Base-by-base conservation (phyloP, 2,888 invertebrate species). In the Phymatocera aterrima region DNA sequence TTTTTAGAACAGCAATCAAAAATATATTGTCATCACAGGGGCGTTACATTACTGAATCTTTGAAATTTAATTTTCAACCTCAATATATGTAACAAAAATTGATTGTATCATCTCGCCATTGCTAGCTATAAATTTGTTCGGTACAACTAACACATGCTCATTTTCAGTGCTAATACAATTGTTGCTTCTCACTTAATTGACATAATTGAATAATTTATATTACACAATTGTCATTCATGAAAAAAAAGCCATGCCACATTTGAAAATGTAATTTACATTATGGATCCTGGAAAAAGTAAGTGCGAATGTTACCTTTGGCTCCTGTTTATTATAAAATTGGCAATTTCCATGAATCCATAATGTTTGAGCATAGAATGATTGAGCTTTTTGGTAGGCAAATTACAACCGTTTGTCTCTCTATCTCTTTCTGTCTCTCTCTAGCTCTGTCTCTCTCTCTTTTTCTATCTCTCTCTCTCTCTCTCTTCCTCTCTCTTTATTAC, bases 241-340 rank as follows among this genome's bases (percentile, higher is more conserved):
- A n/a, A n/a, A n/a, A n/a, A n/a, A n/a, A n/a, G n/a, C n/a, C n/a
- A n/a, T 57, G 60, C 57, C 40, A 75, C 24, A 75, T 75, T 75
- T 75, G 75, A 75, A 75, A 75, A 75, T 75, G 75, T 75, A 75
- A 18, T 75, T 60, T 75, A 75, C 37, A n/a, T n/a, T n/a, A n/a
- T n/a, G 75, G 75, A 75, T 75, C 54, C 57, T 75, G 75, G 75
- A 8, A 57, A 75, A 75, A 75, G 75, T 75, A 75, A 75, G 75
- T 75, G 75, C n/a, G 54, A 72, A 40, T 75, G 72, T 51, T 51
- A 31, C n/a, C n/a, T 51, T 40, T 75, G 24, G 40, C 34, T 75
- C 1, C 40, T 43, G 15, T 51, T 21, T 46, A 24, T 57, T n/a
- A n/a, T n/a, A n/a, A n/a, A 57, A 75, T 57, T 57, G 75, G 57